phyloP scores from a whole-genome alignment of 2,113 vertebrate species.

The Cryptomyrus ogoouensis region DNA sequence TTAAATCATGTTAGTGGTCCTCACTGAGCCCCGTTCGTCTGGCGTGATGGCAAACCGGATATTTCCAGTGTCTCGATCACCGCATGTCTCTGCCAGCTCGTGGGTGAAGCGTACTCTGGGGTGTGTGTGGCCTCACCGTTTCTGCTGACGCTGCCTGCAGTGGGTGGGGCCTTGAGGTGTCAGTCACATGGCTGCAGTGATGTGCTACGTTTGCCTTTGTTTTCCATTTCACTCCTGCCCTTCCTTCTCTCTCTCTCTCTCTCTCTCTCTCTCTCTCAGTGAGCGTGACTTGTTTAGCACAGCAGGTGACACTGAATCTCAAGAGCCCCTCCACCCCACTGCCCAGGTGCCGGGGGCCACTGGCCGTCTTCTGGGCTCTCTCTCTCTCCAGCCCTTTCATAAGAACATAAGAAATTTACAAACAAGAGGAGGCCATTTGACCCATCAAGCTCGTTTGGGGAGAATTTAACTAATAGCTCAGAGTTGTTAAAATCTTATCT shows the following conservation, averaged over 20 bases:
- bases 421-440: no score
- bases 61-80: neutral
- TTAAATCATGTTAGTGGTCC: neutral
- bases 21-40: neutral
- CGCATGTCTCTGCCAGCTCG: neutral
- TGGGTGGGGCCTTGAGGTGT: neutral
- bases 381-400: no score
- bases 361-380: no score
- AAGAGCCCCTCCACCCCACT: no score
- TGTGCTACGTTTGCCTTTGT: neutral
- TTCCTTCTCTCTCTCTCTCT: no score
- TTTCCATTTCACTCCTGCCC: neutral
- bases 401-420: no score
- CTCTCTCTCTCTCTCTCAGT: neutral
- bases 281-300: neutral
- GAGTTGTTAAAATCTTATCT: no score
- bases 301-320: neutral
- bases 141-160: neutral
- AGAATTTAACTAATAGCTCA: no score
- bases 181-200: neutral
- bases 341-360: no score
- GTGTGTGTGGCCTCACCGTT: neutral
- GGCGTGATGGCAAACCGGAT: neutral
- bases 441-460: no score
- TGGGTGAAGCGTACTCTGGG: neutral